Conservation (phyloP, 2,113 vertebrate species). For the Lophochroa leadbeateri region DNA sequence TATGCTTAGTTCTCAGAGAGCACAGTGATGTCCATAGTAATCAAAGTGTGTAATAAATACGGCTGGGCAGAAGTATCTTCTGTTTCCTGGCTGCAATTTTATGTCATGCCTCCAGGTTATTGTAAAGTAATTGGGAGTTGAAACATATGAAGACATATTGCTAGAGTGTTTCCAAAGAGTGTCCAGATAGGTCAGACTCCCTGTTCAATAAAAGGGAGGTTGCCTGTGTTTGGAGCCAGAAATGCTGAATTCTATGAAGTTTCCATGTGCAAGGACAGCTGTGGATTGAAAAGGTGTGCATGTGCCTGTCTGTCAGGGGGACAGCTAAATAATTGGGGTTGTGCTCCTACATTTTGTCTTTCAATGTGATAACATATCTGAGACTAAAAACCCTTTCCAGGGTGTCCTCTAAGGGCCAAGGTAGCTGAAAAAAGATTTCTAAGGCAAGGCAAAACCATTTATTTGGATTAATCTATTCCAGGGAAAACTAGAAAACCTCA, state of each 20-base stretch:
- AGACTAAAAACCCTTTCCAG: not conserved
- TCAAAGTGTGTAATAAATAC: not conserved
- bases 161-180: not conserved
- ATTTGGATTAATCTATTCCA: not conserved
- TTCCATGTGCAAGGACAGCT: not conserved
- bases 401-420: not conserved
- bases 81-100: conserved; percentile 9
- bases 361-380: not conserved
- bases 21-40: not conserved
- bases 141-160: not conserved
- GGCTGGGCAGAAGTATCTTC: not conserved
- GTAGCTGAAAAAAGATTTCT: not conserved
- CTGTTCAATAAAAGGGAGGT: not conserved
- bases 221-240: not conserved
- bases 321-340: not conserved
- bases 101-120: not conserved
- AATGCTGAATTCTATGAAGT: not conserved
- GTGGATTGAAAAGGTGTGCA: not conserved
- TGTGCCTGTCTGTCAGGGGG: not conserved
- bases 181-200: not conserved
- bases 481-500: not conserved
- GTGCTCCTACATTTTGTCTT: not conserved
- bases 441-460: not conserved
- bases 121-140: conserved; percentile 30
- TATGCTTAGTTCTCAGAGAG: not conserved